A percentile compares a stretch with the other conserved stretches of the same genome.
phyloP scores from a whole-genome alignment of 1,140 invertebrate genomes.

The Drosophila mojavensis region DNA sequence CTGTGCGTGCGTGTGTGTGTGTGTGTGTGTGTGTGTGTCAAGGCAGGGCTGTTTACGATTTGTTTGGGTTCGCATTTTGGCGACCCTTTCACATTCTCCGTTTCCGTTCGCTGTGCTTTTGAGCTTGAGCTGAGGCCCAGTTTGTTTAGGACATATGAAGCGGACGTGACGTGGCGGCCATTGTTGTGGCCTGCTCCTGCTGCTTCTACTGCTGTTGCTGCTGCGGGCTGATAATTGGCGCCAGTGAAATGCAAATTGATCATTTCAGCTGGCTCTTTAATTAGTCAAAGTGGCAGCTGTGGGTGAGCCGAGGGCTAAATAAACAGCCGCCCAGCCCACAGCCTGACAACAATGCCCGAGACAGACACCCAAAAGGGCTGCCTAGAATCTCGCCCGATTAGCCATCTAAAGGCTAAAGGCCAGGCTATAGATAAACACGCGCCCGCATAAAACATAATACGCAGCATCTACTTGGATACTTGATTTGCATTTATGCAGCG shows the following conservation, averaged over 20 bases:
- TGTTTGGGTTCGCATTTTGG: conserved; percentile 69
- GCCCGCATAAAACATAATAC: conserved; percentile 47
- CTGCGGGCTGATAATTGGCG: conserved; percentile 66
- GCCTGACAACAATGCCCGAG: conserved; percentile 21
- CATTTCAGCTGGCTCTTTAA: conserved; percentile 73
- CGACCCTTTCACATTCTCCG: conserved; percentile 39
- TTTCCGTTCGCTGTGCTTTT: conserved; percentile 19
- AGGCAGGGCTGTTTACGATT: conserved; percentile 57
- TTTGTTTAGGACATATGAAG: conserved; percentile 48
- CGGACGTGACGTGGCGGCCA: conserved; percentile 34
- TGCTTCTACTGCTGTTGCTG: conserved; percentile 4
- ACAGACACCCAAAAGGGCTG: conserved; percentile 6
- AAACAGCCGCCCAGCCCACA: conserved; percentile 45
- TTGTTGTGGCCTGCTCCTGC: conserved; percentile 1
- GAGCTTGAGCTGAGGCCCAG: not conserved
- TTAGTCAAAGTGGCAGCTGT: conserved; percentile 73
- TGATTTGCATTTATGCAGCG: conserved; percentile 64
- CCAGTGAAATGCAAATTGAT: conserved; percentile 80
- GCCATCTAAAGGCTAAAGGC: conserved; percentile 40
- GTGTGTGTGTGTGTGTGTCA: too few species aligned
- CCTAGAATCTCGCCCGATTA: conserved; percentile 65
- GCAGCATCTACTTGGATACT: conserved; percentile 19
- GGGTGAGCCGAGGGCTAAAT: conserved; percentile 62
- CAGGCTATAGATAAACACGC: conserved; percentile 70
- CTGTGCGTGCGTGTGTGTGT: too few species aligned